phyloP scores from a whole-genome alignment of 1,140 invertebrate genomes.

The Drosophila arizonae region DNA sequence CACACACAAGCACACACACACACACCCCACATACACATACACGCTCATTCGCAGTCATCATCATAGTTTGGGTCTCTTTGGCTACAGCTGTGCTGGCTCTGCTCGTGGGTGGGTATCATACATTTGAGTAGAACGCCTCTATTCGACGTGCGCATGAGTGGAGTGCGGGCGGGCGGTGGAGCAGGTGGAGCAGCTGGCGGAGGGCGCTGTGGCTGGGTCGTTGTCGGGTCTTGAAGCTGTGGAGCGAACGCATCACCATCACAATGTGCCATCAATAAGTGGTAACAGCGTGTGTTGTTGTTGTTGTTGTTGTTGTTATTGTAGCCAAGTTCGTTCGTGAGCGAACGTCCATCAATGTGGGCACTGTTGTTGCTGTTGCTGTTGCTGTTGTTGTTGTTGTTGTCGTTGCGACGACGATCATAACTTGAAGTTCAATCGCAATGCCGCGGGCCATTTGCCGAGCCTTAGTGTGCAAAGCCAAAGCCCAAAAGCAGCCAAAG shows the following conservation, averaged over 20 bases:
- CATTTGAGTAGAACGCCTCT: conserved; percentile 82
- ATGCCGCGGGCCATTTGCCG: conserved; percentile 82
- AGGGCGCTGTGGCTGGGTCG: conserved; percentile 42
- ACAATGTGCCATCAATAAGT: conserved; percentile 81
- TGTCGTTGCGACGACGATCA: conserved; percentile 74
- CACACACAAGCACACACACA: conserved; percentile 10
- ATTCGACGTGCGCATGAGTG: conserved; percentile 67
- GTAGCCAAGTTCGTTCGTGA: conserved; percentile 69
- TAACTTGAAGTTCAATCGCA: conserved; percentile 83
- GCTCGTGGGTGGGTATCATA: conserved; percentile 82
- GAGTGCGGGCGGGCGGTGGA: conserved; percentile 23
- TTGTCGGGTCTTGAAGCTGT: conserved; percentile 32
- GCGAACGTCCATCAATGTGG: conserved; percentile 80
- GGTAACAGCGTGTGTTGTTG: conserved; percentile 77
- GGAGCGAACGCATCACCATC: conserved; percentile 74
- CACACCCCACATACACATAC: conserved; percentile 11
- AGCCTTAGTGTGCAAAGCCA: conserved; percentile 79
- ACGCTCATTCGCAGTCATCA: conserved; percentile 61
- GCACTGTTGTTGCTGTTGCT: conserved; percentile 48
- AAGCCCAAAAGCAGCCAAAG: conserved; percentile 72
- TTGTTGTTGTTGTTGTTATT: conserved; percentile 31
- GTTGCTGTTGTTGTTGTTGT: conserved; percentile 54
- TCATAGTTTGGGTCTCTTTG: conserved; percentile 67
- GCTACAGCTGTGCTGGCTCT: conserved; percentile 35
- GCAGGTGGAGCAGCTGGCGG: conserved; percentile 14